Base-by-base conservation (phyloP, 2,113 vertebrate genomes). In the Prinia subflava region DNA sequence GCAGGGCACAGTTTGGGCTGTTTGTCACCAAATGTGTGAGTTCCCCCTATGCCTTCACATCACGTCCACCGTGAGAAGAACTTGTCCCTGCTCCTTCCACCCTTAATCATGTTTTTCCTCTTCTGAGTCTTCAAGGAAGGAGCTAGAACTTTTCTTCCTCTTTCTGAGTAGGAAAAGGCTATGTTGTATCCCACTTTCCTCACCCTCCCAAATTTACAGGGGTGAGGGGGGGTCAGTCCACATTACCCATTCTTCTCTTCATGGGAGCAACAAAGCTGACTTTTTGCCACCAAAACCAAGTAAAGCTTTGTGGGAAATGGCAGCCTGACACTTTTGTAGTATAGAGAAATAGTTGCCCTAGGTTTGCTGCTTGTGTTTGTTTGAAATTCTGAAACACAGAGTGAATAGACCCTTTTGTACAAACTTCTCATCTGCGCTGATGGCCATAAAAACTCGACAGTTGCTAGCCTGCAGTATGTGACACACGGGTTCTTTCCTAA, bases 391-490 rank as follows among this genome's bases (percentile, higher is more conserved):
- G 93, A 71, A 84, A 67, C 28, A 3, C 76, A 90, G 76, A 64
- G 68, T 96, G 96, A 96, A 97, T 96, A 93, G 90, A 75, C 68
- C 53, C 93, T 89, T 96, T 96, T 96, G 92, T 97, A 90, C 11
- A 31, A 97, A 89, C 79, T 94, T 95, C 94, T 96, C 85, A 83
- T 95, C 90, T 94, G 79, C 46, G 69, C 60, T 68, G 79, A 33
- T 93, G 93, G 92, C 56, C 94, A 93, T 96, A 96, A 96, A 96
- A 97, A 96, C 77, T 93, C 5, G 93, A 93, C 92, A 95, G 93
- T 95, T 97, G 93, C 95, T 96, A 95, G 93, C 92, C 90, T 93
- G 90, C 53, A 96, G 95, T 95, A 96, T 94, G 92, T 93, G 94
- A 67, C 71, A 88, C 90, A 75, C 68, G 86, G 93, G 59, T 92